Conservation (phyloP, 2,888 invertebrate species). For the Diloba caeruleocephala region DNA sequence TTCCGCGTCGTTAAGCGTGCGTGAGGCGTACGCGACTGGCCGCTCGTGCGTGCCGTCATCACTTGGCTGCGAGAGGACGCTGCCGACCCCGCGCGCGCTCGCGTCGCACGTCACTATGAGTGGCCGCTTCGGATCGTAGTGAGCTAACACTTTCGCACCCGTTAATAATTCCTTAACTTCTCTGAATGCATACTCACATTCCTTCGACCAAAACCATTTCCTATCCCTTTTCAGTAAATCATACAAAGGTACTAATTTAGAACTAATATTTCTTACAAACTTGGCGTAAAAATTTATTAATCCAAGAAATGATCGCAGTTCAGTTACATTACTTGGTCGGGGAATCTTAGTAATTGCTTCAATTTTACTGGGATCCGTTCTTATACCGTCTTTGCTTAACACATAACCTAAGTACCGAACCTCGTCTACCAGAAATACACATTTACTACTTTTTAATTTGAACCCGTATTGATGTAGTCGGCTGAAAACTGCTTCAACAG, state of each 20-base stretch:
- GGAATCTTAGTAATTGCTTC: slow-evolving; percentile 24
- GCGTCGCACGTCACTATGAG: slow-evolving; percentile 47
- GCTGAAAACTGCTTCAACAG: slow-evolving; percentile 1
- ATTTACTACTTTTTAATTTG: slow-evolving; percentile 5
- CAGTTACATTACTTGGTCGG: slow-evolving; percentile 15
- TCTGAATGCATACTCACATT: slow-evolving; percentile 3
- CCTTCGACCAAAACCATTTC: slow-evolving; percentile 24
- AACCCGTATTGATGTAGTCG: slow-evolving; percentile 4
- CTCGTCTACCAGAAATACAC: slow-evolving; percentile 5
- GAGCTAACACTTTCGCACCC: slow-evolving; percentile 1
- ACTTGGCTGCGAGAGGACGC: slow-evolving; percentile 44
- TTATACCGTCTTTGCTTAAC: slow-evolving; percentile 7
- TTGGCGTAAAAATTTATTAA: slow-evolving; percentile 36
- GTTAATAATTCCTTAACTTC: background rate
- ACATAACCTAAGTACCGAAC: slow-evolving; percentile 8
- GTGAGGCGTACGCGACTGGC: slow-evolving; percentile 49
- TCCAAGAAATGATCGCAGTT: slow-evolving; percentile 36
- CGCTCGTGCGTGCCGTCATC: slow-evolving; percentile 47
- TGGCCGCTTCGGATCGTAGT: slow-evolving; percentile 10
- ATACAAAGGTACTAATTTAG: slow-evolving; percentile 19
- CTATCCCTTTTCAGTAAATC: slow-evolving; percentile 32
- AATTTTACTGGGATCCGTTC: slow-evolving; percentile 2
- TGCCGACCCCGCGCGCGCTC: slow-evolving; percentile 35
- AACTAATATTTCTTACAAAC: slow-evolving; percentile 39
- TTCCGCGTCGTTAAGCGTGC: slow-evolving; percentile 46